Percentiles rank a stretch among this genome's conserved stretches.
Conservation (phyloP, 2,113 vertebrate species). For the Nannospalax galili region DNA sequence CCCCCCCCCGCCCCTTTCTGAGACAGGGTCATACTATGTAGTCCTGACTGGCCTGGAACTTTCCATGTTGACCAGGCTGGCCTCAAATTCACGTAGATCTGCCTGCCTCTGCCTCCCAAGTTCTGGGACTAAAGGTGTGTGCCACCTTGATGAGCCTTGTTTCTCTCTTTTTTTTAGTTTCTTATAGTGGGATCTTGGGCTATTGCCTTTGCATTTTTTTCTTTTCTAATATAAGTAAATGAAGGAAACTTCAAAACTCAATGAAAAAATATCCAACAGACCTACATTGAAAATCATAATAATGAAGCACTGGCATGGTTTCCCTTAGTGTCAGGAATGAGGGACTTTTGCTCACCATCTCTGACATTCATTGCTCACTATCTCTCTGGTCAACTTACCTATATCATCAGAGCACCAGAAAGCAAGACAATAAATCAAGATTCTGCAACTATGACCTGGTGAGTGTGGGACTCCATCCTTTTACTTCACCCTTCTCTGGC, state of each 20-base stretch:
- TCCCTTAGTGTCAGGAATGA: conserved; percentile 33
- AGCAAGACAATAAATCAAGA: background rate
- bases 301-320: conserved; percentile 11
- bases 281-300: conserved; percentile 52
- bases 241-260: conserved; percentile 31
- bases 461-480: background rate
- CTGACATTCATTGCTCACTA: background rate
- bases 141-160: too few species aligned
- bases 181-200: background rate
- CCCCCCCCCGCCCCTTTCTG: background rate
- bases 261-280: conserved; percentile 22
- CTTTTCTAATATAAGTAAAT: conserved; percentile 28
- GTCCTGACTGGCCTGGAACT: too few species aligned
- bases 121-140: too few species aligned
- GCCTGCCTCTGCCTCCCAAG: too few species aligned
- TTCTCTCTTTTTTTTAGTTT: background rate
- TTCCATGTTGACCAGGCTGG: too few species aligned
- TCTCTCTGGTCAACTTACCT: background rate
- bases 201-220: conserved; percentile 24
- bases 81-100: too few species aligned
- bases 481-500: background rate
- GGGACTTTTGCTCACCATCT: background rate
- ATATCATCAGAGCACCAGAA: background rate
- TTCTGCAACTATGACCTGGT: background rate
- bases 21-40: too few species aligned